A percentile compares a stretch with the other conserved stretches of the same genome.
Evolutionary conservation across 2,797 vertebrate genomes (phyloP).

Genomic region (Pantherophis alleghaniensis): DNA sequence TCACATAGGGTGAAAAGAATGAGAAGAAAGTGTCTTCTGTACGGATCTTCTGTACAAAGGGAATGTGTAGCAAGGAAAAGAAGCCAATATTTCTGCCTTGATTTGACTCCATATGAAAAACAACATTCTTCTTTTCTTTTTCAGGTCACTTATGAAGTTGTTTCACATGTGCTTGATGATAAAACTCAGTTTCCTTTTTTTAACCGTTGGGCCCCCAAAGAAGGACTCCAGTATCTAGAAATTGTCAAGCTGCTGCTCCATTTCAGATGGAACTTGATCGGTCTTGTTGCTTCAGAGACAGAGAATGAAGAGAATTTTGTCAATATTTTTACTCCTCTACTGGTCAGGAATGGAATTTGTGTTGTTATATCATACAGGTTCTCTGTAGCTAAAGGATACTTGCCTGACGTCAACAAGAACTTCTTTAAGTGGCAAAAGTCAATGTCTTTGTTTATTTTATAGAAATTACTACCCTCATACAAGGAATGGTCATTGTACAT

Average conservation of each 20-base stretch:
- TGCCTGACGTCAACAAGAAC: background rate
- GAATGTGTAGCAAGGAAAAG: too few species aligned
- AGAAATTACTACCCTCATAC: background rate
- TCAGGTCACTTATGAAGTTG: background rate
- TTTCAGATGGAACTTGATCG: background rate
- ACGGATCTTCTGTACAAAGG: too few species aligned
- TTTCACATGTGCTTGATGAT: background rate
- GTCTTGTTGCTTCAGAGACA: background rate
- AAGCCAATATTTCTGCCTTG: background rate
- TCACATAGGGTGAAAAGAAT: too few species aligned
- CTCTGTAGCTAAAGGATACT: background rate
- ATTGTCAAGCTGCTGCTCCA: background rate
- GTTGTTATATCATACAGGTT: background rate
- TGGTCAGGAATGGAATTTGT: background rate
- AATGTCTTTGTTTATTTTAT: background rate
- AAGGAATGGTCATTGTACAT: background rate
- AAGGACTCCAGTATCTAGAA: background rate
- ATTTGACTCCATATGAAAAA: background rate
- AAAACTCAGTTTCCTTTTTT: background rate
- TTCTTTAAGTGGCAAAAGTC: background rate
- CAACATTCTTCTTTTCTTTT: background rate
- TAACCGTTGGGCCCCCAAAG: background rate
- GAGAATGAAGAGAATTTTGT: background rate
- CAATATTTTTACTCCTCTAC: background rate
- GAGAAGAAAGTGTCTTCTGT: too few species aligned